Base-by-base conservation (phyloP, 2,888 invertebrate genomes). In the Nomada flava region DNA sequence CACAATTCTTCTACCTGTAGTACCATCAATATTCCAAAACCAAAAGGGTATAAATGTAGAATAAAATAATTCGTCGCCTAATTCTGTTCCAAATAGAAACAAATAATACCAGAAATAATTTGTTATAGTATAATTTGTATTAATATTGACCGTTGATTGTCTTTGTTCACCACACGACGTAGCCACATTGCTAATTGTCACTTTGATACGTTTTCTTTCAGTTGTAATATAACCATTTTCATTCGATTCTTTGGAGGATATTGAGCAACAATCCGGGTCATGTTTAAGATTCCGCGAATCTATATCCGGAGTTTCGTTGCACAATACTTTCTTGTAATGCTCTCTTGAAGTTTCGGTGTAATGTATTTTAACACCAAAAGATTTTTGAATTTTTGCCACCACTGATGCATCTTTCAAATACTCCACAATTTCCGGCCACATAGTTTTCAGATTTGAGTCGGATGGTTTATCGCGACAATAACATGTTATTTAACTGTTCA, bases 1-100 rank as follows among this genome's bases (percentile, higher is more conserved):
- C 15, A 98, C 96, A 23, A 98, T 96, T 93, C 98, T 95, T 87
- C 98, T 95, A 18, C 97, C 97, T 2, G 98, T 97, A 44, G 96
- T 97, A 26, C 97, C 97, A 94, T 98, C 98, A 77, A 98, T 95
- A 94, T 98, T 98, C 98, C 98, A 98, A 92, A 98, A 97, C 97
- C 98, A 98, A 93, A 98, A 98, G 0, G 98, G 98, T 91, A 98
- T 98, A 92, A 98, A 98, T n/a, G 96, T 95, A 1, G 97, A 96
- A 94, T 98, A 98, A 94, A 98, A 98, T 83, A 97, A 95, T 94
- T 98, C 98, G 94, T 98, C 98, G 0, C 98, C 98, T 44, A 98
- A 94, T 82, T 97, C 96, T 0, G 98, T 98, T 23, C 98, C 98
- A 91, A 98, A 95, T 26, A 96, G 94, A 93, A 98, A 98, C 82